Conservation (phyloP, 2,797 vertebrate genomes). For the Acanthornis magna region DNA sequence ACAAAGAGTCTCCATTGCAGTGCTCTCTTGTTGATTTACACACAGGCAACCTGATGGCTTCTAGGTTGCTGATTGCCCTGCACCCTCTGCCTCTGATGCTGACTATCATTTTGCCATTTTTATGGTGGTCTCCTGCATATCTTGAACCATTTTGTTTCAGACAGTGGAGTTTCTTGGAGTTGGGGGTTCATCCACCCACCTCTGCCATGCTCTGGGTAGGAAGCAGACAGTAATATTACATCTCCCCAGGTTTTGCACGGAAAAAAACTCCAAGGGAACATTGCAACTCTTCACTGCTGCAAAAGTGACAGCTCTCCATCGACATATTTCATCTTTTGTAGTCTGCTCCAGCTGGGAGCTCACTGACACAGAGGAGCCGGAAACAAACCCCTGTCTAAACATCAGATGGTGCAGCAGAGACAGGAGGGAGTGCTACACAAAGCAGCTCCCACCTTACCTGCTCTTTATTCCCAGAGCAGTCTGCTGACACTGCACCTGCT, state of each 20-base stretch:
- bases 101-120: not conserved
- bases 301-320: not conserved
- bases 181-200: not conserved
- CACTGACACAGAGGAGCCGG: not conserved
- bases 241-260: not conserved
- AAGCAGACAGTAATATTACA: not conserved
- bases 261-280: not conserved
- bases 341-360: not conserved
- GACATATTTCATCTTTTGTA: not conserved
- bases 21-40: not conserved
- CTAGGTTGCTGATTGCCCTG: accelerated
- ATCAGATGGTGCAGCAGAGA: not conserved
- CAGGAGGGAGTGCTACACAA: not conserved
- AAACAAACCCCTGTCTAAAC: not conserved
- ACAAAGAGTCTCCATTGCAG: not conserved
- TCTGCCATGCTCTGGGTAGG: not conserved
- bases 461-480: constrained; percentile 19
- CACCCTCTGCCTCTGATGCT: not conserved
- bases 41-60: not conserved
- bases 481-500: constrained; percentile 83
- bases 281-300: not conserved
- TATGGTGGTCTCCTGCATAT: not conserved
- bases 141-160: not conserved
- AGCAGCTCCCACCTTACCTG: constrained; percentile 41
- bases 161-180: not conserved